Conservation (phyloP, 2,888 invertebrate species). For the Isoperla grammatica region DNA sequence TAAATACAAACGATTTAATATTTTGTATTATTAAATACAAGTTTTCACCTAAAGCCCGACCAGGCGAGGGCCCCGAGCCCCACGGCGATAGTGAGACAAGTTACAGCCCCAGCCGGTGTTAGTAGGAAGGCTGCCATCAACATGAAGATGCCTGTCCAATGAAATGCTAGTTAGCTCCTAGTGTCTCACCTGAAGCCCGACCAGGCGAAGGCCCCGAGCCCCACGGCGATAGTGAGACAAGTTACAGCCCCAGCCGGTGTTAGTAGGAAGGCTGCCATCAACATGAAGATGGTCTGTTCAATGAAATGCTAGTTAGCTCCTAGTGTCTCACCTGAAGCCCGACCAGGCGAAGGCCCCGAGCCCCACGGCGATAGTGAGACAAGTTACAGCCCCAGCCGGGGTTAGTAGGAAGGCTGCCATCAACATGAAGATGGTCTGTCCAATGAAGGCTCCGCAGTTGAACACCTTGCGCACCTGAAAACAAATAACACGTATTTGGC, state of each 20-base stretch:
- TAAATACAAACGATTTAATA: too few species aligned
- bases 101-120: slow-evolving; percentile 62
- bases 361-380: slow-evolving; percentile 81
- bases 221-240: slow-evolving; percentile 83
- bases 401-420: slow-evolving; percentile 68
- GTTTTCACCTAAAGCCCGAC: slow-evolving; percentile 58
- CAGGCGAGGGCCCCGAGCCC: slow-evolving; percentile 90
- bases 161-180: too few species aligned
- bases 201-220: slow-evolving; percentile 89
- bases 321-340: slow-evolving; percentile 79
- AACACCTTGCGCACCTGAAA: slow-evolving; percentile 57
- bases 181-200: slow-evolving; percentile 72
- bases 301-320: too few species aligned
- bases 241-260: slow-evolving; percentile 64
- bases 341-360: slow-evolving; percentile 91
- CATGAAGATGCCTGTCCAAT: slow-evolving; percentile 59
- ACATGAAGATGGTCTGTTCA: slow-evolving; percentile 81
- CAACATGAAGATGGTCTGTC: slow-evolving; percentile 83
- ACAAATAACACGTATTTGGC: slow-evolving; percentile 17
- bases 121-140: slow-evolving; percentile 69
- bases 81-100: slow-evolving; percentile 81
- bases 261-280: slow-evolving; percentile 68
- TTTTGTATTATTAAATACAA: too few species aligned
- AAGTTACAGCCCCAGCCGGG: slow-evolving; percentile 66
- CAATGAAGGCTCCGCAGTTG: slow-evolving; percentile 67